phyloP scores from a whole-genome alignment of 2,888 invertebrate genomes.

The Lymantria monacha region DNA sequence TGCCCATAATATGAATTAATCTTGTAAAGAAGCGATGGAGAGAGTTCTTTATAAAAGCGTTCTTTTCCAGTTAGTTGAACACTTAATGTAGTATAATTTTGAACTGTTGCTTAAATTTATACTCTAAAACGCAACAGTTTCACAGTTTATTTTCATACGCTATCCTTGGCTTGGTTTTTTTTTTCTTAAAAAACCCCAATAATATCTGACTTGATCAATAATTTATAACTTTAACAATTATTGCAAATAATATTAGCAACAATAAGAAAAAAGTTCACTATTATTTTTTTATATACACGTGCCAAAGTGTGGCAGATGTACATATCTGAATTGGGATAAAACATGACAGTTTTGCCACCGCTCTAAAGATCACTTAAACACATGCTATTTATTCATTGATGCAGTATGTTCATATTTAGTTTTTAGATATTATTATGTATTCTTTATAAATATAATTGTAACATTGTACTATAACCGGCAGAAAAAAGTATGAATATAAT shows the following conservation, averaged over 20 bases:
- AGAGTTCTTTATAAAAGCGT: slow-evolving; percentile 5
- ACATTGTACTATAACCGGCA: no score
- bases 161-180: no score
- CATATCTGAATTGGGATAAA: slow-evolving; percentile 23
- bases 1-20: slow-evolving; percentile 12
- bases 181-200: no score
- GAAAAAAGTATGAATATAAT: no score
- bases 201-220: no score
- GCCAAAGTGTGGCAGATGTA: slow-evolving; percentile 26
- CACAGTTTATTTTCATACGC: no score
- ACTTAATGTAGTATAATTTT: background rate
- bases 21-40: slow-evolving; percentile 2
- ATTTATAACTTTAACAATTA: no score
- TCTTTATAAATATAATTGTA: slow-evolving; percentile 31
- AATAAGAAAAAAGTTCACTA: no score
- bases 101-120: no score
- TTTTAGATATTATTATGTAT: background rate
- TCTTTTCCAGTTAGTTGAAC: slow-evolving; percentile 3
- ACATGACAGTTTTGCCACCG: slow-evolving; percentile 34
- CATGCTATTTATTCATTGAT: slow-evolving; percentile 50
- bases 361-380: slow-evolving; percentile 47
- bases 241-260: no score
- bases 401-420: slow-evolving; percentile 37
- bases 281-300: background rate
- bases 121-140: no score